A percentile compares a stretch with the other conserved stretches of the same genome.
Conservation (phyloP, 2,113 vertebrate species). For the Serilophus lunatus region DNA sequence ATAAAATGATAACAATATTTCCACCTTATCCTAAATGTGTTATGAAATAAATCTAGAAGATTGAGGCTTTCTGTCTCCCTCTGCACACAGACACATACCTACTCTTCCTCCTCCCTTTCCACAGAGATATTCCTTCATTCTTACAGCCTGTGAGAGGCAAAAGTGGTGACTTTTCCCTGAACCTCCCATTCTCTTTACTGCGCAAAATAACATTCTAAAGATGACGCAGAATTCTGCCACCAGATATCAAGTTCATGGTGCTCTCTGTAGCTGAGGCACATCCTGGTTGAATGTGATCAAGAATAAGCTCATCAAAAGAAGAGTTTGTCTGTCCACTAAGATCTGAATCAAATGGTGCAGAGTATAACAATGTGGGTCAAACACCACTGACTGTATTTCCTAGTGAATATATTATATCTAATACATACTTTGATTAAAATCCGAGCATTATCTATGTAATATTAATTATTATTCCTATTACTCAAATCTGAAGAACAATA, state of each 20-base stretch:
- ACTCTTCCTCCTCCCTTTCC: background rate
- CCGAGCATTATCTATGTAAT: background rate
- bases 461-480: background rate
- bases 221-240: background rate
- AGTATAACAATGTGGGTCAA: background rate
- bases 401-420: background rate
- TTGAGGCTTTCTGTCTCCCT: background rate
- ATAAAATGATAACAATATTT: constrained; percentile 25
- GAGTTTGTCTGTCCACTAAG: background rate
- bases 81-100: background rate
- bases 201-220: background rate
- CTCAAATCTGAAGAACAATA: background rate
- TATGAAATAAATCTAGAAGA: constrained; percentile 20
- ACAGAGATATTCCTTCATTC: background rate
- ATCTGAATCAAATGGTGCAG: background rate
- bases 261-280: background rate
- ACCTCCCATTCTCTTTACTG: background rate
- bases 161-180: background rate
- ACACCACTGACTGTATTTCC: background rate
- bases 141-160: background rate
- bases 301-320: background rate
- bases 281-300: background rate
- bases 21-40: background rate
- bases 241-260: background rate
- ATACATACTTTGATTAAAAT: background rate